These are phyloP conservation scores for Stichodactyla mertensii DNA, from an alignment of 64 coral and sea anemone genomes.

Conservation along the genomic window DNA sequence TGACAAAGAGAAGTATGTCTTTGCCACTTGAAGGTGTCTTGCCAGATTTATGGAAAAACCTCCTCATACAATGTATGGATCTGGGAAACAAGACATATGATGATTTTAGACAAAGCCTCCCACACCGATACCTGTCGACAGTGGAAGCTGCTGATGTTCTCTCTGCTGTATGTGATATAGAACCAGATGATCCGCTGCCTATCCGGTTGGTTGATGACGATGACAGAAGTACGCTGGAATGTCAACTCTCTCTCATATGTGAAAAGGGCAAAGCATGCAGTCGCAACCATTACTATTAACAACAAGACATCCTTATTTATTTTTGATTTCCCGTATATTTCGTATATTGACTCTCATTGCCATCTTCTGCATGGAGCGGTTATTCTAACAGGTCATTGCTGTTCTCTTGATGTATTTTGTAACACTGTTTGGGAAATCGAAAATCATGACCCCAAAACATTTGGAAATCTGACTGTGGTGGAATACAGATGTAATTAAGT, in stretches of 20 bases:
- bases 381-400: too few species aligned
- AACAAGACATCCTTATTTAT: background rate
- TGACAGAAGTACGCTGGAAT: slow-evolving; percentile 11
- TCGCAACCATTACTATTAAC: too few species aligned
- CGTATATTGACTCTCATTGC: too few species aligned
- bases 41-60: slow-evolving; percentile 7
- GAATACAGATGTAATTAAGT: too few species aligned
- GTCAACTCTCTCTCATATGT: slow-evolving; percentile 18
- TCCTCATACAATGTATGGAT: slow-evolving; percentile 5
- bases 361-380: too few species aligned
- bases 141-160: slow-evolving; percentile 52
- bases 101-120: slow-evolving; percentile 41
- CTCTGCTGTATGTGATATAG: background rate
- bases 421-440: too few species aligned
- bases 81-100: slow-evolving; percentile 50
- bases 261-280: too few species aligned
- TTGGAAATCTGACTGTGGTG: too few species aligned
- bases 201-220: slow-evolving; percentile 40
- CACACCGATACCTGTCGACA: slow-evolving; percentile 40
- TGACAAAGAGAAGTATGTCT: background rate
- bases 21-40: slow-evolving; percentile 3
- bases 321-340: too few species aligned
- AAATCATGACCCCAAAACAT: too few species aligned
- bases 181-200: slow-evolving; percentile 29
- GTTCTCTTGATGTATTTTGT: too few species aligned